Percentiles rank a stretch among this genome's conserved stretches.
Conservation (phyloP, 1,140 invertebrate species). For the Drosophila mauritiana region DNA sequence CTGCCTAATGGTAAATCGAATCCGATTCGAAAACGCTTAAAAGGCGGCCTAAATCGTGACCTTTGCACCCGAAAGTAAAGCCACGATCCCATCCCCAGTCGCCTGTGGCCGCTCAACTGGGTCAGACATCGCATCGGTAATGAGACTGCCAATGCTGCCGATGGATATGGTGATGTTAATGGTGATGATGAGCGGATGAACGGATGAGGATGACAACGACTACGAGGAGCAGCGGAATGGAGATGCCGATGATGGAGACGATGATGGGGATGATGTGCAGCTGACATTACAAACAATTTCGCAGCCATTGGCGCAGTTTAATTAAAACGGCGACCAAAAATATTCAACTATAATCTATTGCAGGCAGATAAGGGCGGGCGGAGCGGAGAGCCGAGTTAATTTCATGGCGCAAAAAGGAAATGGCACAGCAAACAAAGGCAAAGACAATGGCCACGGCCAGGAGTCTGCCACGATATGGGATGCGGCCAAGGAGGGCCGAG, state of each 20-base stretch:
- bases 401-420: conserved; percentile 74
- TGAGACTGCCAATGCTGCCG: conserved; percentile 27
- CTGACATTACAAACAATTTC: conserved; percentile 69
- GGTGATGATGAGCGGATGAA: conserved; percentile 2
- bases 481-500: neutral
- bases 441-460: conserved; percentile 73
- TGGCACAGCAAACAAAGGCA: conserved; percentile 77
- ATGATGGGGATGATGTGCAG: conserved; percentile 26
- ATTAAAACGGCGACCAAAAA: conserved; percentile 71
- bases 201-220: conserved; percentile 11
- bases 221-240: conserved; percentile 1
- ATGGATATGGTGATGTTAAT: conserved; percentile 2
- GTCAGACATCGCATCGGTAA: conserved; percentile 53
- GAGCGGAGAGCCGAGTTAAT: conserved; percentile 55
- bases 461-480: conserved; percentile 20
- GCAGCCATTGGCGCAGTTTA: conserved; percentile 60
- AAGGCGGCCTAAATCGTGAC: conserved; percentile 10
- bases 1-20: neutral
- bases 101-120: conserved; percentile 49
- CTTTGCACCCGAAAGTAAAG: conserved; percentile 13
- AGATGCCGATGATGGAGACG: conserved; percentile 15
- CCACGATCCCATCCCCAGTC: conserved; percentile 32
- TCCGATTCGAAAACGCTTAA: neutral
- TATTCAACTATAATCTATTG: conserved; percentile 70
- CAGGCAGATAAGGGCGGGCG: neutral